phyloP scores from a whole-genome alignment of 2,797 vertebrate species.

The Phalanger gymnotis region DNA sequence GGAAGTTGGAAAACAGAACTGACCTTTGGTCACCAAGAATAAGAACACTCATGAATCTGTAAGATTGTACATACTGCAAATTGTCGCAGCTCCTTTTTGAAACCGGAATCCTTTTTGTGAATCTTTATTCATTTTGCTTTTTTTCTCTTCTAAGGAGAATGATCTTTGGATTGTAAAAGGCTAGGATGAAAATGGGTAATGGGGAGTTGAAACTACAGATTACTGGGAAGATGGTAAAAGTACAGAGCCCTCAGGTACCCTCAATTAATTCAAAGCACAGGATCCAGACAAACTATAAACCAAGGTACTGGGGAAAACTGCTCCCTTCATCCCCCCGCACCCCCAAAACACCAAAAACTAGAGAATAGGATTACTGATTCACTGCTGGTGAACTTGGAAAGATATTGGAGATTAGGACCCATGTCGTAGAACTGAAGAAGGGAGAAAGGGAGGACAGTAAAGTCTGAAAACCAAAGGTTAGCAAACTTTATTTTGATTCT shows the following conservation, averaged over 20 bases:
- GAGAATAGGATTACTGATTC: no score
- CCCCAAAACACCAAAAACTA: no score
- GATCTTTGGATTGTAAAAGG: not conserved
- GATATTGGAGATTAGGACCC: no score
- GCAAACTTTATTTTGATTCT: no score
- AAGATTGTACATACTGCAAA: not conserved
- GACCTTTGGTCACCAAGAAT: not conserved
- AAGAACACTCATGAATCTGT: not conserved
- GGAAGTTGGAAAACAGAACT: not conserved
- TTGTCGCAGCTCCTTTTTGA: not conserved
- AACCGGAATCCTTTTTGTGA: not conserved
- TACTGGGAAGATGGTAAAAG: not conserved
- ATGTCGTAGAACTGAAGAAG: no score
- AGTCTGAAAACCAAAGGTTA: no score
- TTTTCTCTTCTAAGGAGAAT: not conserved
- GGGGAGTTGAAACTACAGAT: not conserved
- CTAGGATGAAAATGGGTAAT: not conserved
- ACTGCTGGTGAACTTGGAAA: no score
- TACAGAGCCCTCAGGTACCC: not conserved
- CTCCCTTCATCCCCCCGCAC: no score
- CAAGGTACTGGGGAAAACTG: not conserved
- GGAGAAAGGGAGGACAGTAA: no score
- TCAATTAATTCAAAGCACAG: not conserved
- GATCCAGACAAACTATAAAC: not conserved
- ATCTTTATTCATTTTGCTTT: not conserved